Evolutionary conservation across 2,797 vertebrate species (phyloP).

Genomic region (Neolamprologus multifasciatus): DNA sequence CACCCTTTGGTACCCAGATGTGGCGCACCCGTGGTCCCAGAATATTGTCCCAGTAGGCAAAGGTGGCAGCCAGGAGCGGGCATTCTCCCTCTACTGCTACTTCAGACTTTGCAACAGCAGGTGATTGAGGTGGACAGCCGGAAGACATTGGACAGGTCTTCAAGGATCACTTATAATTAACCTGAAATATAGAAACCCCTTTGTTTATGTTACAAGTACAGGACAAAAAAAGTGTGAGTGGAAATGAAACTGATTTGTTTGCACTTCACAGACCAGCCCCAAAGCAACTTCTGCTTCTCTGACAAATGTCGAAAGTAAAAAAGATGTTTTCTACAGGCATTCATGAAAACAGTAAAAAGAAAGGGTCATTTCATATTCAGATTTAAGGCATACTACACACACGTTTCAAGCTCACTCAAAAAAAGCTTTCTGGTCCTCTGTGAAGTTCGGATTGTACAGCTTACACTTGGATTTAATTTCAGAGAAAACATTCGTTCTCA

Average conservation of each 20-base stretch:
- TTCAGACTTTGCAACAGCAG: constrained; percentile 94
- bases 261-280: not conserved
- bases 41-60: constrained; percentile 99
- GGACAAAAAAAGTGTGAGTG: not conserved
- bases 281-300: not conserved
- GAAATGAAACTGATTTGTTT: constrained; percentile 1
- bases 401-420: fast-evolving
- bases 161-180: not conserved
- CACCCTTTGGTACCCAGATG: constrained; percentile 90
- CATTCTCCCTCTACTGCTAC: constrained; percentile 87
- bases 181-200: constrained; percentile 3
- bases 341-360: not conserved
- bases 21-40: constrained; percentile 92
- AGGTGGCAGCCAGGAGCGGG: constrained; percentile 91
- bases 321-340: not conserved
- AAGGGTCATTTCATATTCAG: not conserved
- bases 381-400: fast-evolving
- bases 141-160: constrained; percentile 78
- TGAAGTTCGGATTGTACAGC: not conserved
- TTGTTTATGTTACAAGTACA: not conserved
- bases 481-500: not conserved
- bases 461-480: fast-evolving
- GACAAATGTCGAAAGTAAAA: not conserved
- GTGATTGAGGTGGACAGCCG: constrained; percentile 91
- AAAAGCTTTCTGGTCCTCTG: not conserved